Evolutionary conservation across 92 coral and sea anemone species (phyloP).

Genomic region (Muricea muricata): DNA sequence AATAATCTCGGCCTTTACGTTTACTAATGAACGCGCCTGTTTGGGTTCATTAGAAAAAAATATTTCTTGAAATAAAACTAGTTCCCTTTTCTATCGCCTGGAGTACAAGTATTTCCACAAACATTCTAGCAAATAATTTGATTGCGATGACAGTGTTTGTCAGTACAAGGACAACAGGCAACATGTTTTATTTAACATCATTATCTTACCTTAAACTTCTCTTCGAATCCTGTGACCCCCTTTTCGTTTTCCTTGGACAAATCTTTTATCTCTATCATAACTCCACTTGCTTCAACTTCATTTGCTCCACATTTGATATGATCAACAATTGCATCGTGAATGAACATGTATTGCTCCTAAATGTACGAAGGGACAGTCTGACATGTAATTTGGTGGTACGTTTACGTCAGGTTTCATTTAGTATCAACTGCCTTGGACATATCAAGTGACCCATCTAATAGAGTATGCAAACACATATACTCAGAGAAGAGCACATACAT

Average conservation of each 20-base stretch:
- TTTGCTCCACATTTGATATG: constrained; percentile 14
- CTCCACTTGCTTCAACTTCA: neutral
- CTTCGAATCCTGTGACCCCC: neutral
- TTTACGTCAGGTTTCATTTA: neutral
- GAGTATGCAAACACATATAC: too few relatives aligned
- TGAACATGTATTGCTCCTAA: constrained; percentile 10
- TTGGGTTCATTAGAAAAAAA: too few relatives aligned
- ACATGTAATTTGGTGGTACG: neutral
- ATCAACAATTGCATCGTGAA: neutral
- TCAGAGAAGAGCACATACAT: too few relatives aligned
- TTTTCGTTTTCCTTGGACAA: neutral
- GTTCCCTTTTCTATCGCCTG: neutral
- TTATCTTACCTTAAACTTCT: neutral
- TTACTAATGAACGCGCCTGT: too few relatives aligned
- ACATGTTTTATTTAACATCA: neutral
- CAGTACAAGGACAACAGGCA: neutral
- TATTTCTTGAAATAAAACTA: too few relatives aligned
- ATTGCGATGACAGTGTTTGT: neutral
- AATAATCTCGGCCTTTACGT: too few relatives aligned
- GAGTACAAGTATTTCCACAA: neutral
- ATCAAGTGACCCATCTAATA: too few relatives aligned
- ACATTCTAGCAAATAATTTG: too few relatives aligned
- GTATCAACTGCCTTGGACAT: neutral
- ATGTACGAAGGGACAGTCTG: neutral
- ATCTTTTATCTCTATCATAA: neutral